These are phyloP conservation scores for Aurelia aurita DNA, from an alignment of 30 jellyfish, hydroid and myxozoan species.

Conservation along the genomic window DNA sequence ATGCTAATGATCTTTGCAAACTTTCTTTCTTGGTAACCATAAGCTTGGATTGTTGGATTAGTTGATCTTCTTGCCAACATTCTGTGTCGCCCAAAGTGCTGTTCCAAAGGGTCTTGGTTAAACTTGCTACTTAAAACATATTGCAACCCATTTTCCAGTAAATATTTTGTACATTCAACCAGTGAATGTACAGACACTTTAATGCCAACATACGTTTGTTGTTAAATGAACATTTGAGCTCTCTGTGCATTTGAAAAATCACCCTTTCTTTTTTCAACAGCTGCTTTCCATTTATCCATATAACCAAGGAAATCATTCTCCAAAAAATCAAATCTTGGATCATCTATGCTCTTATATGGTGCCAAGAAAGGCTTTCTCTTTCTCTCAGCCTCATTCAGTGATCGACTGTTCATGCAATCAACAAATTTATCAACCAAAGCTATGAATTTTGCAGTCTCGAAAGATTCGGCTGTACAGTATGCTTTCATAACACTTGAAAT, in stretches of 20 bases:
- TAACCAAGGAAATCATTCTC: conserved; percentile 18
- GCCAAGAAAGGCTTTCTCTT: conserved; percentile 46
- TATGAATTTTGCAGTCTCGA: conserved; percentile 26
- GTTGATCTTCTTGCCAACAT: background rate
- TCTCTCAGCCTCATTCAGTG: conserved; percentile 38
- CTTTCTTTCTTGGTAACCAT: conserved; percentile 10
- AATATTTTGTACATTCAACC: conserved; percentile 12
- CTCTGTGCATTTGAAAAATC: conserved; percentile 21
- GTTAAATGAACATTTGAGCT: conserved; percentile 31
- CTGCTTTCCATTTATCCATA: conserved; percentile 11
- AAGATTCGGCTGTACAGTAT: conserved; percentile 11
- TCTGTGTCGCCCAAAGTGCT: conserved; percentile 26
- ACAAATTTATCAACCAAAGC: conserved; percentile 29
- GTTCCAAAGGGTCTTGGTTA: conserved; percentile 21
- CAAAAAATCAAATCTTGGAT: conserved; percentile 31
- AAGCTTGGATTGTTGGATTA: conserved; percentile 1
- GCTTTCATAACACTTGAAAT: conserved; percentile 12
- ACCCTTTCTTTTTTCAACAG: conserved; percentile 10
- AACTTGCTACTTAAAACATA: conserved; percentile 2
- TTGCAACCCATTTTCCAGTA: background rate
- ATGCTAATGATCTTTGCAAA: no score
- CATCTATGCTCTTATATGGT: conserved; percentile 14
- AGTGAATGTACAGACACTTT: conserved; percentile 6
- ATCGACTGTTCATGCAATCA: conserved; percentile 30
- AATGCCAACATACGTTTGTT: conserved; percentile 31